Conservation (phyloP, 2,888 invertebrate species). For the Rhodophaea formosa region DNA sequence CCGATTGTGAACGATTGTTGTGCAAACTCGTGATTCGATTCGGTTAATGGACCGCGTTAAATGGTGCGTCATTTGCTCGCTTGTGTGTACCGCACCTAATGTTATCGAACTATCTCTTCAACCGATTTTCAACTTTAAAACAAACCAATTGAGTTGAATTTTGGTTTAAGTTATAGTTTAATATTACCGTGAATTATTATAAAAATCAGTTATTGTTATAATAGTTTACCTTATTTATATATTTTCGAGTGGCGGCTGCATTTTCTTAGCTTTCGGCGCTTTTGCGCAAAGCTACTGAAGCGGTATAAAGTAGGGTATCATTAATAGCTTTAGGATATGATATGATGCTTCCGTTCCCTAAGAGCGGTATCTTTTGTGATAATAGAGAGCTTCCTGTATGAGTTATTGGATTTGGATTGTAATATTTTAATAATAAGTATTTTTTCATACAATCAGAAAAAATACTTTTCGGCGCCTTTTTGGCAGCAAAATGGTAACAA, state of each 20-base stretch:
- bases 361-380: conserved; percentile 48
- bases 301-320: conserved; percentile 56
- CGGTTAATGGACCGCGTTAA: conserved; percentile 76
- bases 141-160: not conserved
- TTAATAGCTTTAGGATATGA: conserved; percentile 62
- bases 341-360: conserved; percentile 68
- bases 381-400: conserved; percentile 56
- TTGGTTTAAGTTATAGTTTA: conserved; percentile 4
- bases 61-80: conserved; percentile 55
- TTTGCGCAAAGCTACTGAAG: conserved; percentile 68
- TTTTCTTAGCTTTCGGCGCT: conserved; percentile 46
- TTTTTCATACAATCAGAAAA: not conserved
- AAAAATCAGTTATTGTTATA: conserved; percentile 37
- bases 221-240: conserved; percentile 42
- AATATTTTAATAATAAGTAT: not conserved
- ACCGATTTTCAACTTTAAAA: conserved; percentile 24
- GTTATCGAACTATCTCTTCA: conserved; percentile 60
- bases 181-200: conserved; percentile 21
- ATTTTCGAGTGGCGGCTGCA: conserved; percentile 38
- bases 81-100: conserved; percentile 75
- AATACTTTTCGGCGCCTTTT: conserved; percentile 8
- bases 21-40: conserved; percentile 75
- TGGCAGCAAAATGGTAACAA: not conserved
- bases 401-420: not conserved
- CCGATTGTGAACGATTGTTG: conserved; percentile 65